A percentile compares a stretch with the other conserved stretches of the same genome.
Conservation (phyloP, 2,888 invertebrate genomes). For the Neelides folsomi region DNA sequence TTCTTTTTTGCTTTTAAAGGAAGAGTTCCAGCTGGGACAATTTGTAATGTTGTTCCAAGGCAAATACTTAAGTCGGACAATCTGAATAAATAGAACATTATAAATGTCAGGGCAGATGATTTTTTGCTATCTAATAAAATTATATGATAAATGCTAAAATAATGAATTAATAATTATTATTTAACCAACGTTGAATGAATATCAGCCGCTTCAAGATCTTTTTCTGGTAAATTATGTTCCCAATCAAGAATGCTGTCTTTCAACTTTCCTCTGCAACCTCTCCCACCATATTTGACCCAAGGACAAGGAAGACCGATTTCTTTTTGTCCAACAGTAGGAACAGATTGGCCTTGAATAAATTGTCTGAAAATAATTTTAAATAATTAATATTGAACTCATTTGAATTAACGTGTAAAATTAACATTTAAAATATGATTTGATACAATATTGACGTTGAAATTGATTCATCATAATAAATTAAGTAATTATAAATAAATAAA, state of each 20-base stretch:
- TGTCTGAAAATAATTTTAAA: constrained; percentile 52
- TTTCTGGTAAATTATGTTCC: constrained; percentile 84
- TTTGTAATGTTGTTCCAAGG: constrained; percentile 94
- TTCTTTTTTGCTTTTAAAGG: constrained; percentile 73
- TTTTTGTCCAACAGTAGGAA: constrained; percentile 66
- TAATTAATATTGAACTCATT: no score
- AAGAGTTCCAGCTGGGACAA: constrained; percentile 87
- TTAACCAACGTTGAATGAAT: constrained; percentile 62
- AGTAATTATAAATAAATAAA: no score
- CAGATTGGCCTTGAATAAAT: constrained; percentile 61
- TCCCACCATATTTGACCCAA: constrained; percentile 46
- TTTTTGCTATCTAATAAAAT: constrained; percentile 1
- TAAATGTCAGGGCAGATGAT: background rate
- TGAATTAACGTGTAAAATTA: no score
- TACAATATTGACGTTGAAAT: no score
- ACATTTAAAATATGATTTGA: no score
- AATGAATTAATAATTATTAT: no score
- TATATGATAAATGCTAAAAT: no score
- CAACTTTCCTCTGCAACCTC: constrained; percentile 68
- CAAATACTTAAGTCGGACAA: constrained; percentile 85
- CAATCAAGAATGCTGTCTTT: constrained; percentile 89
- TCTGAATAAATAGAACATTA: constrained; percentile 44
- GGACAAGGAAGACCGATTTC: constrained; percentile 54
- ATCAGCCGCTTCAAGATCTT: constrained; percentile 68
- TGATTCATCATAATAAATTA: no score